Conservation (phyloP, 2,888 invertebrate species). For the Automeris io region DNA sequence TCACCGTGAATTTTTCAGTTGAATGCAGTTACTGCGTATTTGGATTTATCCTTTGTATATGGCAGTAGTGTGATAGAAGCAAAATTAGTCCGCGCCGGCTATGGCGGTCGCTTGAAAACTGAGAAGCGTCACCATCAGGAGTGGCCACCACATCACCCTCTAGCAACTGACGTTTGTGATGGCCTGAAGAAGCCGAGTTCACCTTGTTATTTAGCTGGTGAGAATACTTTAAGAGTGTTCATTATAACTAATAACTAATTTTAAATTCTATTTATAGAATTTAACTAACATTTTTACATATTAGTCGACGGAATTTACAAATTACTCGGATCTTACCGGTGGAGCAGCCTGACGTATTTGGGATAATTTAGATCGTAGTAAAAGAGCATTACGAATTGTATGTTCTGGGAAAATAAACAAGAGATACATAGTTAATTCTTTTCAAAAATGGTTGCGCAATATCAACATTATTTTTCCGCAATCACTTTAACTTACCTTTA, state of each 20-base stretch:
- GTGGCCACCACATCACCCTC: slow-evolving; percentile 78
- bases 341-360: no score
- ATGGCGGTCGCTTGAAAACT: slow-evolving; percentile 8
- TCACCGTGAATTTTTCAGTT: slow-evolving; percentile 8
- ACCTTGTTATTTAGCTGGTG: slow-evolving; percentile 14
- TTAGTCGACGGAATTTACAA: no score
- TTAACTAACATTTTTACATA: no score
- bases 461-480: no score
- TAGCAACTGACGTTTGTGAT: slow-evolving; percentile 1
- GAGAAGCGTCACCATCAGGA: slow-evolving; percentile 67
- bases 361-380: no score
- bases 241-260: not conserved
- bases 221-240: not conserved
- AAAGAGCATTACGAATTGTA: no score
- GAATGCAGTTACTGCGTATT: slow-evolving; percentile 17
- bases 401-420: no score
- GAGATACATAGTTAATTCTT: no score
- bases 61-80: slow-evolving; percentile 1
- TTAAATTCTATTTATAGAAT: no score
- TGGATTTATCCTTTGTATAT: slow-evolving; percentile 11
- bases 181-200: slow-evolving; percentile 48
- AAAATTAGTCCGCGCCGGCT: slow-evolving; percentile 3
- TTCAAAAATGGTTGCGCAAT: no score
- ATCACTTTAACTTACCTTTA: no score
- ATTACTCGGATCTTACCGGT: no score